Base-by-base conservation (phyloP, 30 jellyfish, hydroid and myxozoan genomes). In the Hydractinia echinata region DNA sequence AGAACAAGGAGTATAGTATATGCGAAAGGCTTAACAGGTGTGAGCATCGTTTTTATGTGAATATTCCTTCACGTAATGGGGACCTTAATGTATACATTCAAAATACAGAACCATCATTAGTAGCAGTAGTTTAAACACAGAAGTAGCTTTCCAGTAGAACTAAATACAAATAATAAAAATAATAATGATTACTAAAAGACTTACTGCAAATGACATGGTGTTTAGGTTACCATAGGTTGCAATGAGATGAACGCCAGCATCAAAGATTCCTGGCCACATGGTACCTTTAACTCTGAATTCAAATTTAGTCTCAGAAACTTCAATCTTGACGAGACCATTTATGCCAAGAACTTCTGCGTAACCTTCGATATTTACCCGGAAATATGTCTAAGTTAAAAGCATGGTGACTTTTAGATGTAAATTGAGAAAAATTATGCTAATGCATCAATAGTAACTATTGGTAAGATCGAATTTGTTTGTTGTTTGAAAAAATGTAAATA, bases 191-290 rank as follows among this genome's bases (percentile, higher is more conserved):
- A 51, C 19, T 51, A 11, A 64, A 55, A 53, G 21, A 7, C 87
- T 71, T 88, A 88, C 96, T 10, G 66, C 67, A 68, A 88, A 88
- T 8, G 74, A 44, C 39, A 79, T 51, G 8, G 89, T 19, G 50
- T 83, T 80, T 72, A 88, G 71, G 19, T 79, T 83, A n/a, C 96
- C 96, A 53, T 68, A 88, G 10, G 87, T 77, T 19, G 96, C 96
- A 44, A 66, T 88, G n/a, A 88, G 86, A 50, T 58, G 14, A 20
- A 83, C 60, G 6, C 80, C 84, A 1, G 87, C 84, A 11, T 64
- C 68, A 30, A 88, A 18, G 76, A 88, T 79, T 5, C 84, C 94
- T 68, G 76, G 84, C 7, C 83, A 54, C 16, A 76, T 76, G 13
- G 87, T 51, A 6, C 74, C 73, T n/a, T 8, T 73, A 71, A 80